Conservation (phyloP, 2,113 vertebrate species). For the Scophthalmus maximus region DNA sequence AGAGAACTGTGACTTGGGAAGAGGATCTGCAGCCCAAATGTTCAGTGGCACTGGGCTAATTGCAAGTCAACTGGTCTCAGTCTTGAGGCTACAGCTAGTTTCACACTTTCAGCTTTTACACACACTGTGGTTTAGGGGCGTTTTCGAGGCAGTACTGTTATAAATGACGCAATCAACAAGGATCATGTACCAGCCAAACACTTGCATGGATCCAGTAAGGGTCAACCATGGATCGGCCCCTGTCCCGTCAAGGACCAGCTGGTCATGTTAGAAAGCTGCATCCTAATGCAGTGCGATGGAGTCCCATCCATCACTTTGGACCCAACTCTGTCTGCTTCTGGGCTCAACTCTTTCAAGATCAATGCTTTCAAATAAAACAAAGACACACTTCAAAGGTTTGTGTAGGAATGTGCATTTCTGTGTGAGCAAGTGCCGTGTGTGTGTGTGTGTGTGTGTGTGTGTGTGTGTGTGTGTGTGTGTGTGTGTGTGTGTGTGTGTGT, state of each 20-base stretch:
- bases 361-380: constrained; percentile 62
- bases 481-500: constrained; percentile 10
- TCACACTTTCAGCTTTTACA: constrained; percentile 6
- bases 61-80: constrained; percentile 7
- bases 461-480: constrained; percentile 17
- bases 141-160: neutral
- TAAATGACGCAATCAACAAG: neutral
- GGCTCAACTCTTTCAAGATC: constrained; percentile 56
- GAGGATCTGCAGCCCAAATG: neutral
- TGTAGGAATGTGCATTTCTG: constrained; percentile 22
- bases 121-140: neutral
- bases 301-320: constrained; percentile 46
- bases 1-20: neutral
- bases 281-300: constrained; percentile 26
- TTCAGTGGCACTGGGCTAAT: neutral
- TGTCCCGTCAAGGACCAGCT: constrained; percentile 21
- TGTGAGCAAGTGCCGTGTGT: constrained; percentile 1
- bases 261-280: constrained; percentile 22
- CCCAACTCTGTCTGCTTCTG: constrained; percentile 43
- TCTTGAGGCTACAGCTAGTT: constrained; percentile 10
- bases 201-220: neutral
- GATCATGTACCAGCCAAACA: neutral
- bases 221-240: neutral
- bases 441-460: constrained; percentile 9
- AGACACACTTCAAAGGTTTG: constrained; percentile 48